These are phyloP conservation scores for Nebria salina DNA, from an alignment of 2,888 invertebrate genomes.

Conservation along the genomic window DNA sequence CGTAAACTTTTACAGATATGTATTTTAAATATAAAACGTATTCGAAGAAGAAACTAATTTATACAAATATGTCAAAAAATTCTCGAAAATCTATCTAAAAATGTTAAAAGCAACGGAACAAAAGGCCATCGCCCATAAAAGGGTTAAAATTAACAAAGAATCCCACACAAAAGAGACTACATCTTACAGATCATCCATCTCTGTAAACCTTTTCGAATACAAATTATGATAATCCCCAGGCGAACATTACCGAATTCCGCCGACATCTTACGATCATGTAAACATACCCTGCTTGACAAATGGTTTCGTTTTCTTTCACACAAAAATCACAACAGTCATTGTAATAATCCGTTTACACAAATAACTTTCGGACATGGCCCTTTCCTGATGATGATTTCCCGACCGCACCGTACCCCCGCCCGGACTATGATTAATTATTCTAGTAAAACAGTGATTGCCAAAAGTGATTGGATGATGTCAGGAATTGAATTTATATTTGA, in stretches of 20 bases:
- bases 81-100: not conserved
- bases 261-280: slow-evolving; percentile 22
- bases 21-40: not conserved
- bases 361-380: not conserved
- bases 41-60: not conserved
- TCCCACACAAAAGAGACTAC: not conserved
- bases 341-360: slow-evolving; percentile 10
- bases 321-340: slow-evolving; percentile 41
- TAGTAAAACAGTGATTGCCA: slow-evolving; percentile 34
- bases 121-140: not conserved
- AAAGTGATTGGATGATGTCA: slow-evolving; percentile 36
- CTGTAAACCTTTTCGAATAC: not conserved
- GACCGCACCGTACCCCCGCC: not conserved
- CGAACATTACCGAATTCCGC: slow-evolving; percentile 18
- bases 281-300: slow-evolving; percentile 31
- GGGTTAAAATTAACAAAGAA: slow-evolving; percentile 1
- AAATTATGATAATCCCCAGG: not conserved
- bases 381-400: not conserved
- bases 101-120: not conserved
- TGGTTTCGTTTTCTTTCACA: slow-evolving; percentile 29
- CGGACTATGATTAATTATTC: slow-evolving; percentile 27
- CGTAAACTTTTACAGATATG: too few relatives aligned
- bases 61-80: not conserved
- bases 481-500: slow-evolving; percentile 44
- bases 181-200: not conserved